A percentile compares a stretch with the other conserved stretches of the same genome.
These are phyloP conservation scores for Phoenoteleia sp. DNA, from an alignment of 2,888 invertebrate genomes.

Conservation along the genomic window DNA sequence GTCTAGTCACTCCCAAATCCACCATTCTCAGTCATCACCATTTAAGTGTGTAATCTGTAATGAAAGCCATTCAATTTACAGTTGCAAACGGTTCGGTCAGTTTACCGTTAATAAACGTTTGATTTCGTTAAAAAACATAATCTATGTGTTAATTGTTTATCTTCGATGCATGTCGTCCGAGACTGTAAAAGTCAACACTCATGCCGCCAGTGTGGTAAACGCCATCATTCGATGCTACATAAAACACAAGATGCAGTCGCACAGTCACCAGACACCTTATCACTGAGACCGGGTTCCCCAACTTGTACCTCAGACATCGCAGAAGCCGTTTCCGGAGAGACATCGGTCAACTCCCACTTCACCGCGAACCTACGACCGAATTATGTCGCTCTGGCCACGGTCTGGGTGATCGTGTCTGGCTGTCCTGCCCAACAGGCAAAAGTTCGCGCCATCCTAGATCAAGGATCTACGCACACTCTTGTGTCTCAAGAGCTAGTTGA, in stretches of 20 bases:
- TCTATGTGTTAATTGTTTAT: neutral
- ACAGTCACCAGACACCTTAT: too few relatives aligned
- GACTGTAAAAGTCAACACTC: neutral
- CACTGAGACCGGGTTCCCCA: too few relatives aligned
- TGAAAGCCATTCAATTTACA: neutral
- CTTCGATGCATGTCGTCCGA: neutral
- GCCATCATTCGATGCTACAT: neutral
- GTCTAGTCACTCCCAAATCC: neutral
- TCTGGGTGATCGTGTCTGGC: neutral
- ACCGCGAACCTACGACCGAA: neutral
- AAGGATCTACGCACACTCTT: neutral
- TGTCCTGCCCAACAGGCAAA: neutral
- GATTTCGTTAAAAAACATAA: neutral
- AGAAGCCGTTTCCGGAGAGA: too few relatives aligned
- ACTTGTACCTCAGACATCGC: too few relatives aligned
- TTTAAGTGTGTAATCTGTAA: neutral
- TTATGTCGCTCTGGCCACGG: neutral
- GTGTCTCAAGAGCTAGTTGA: neutral
- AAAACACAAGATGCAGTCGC: too few relatives aligned
- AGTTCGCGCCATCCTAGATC: neutral
- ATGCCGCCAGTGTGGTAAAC: neutral
- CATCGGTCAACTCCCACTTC: too few relatives aligned
- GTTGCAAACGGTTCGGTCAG: neutral
- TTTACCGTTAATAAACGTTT: neutral
- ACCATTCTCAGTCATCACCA: neutral